phyloP scores from a whole-genome alignment of 2,797 vertebrate species.

The Lepus townsendii region DNA sequence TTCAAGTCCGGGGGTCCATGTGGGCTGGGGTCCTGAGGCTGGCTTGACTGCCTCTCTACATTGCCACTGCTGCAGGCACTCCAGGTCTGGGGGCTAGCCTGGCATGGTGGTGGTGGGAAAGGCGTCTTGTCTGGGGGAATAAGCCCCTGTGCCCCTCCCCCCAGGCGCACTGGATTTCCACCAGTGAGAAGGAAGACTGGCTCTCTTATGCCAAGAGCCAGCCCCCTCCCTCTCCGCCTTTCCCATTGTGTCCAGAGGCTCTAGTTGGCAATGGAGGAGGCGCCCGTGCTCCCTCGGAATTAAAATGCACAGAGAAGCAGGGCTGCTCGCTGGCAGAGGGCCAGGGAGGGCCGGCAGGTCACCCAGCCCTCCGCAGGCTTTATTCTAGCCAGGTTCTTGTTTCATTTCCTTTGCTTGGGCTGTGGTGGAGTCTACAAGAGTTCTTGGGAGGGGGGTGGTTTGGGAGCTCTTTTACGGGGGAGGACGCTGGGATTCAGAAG shows the following conservation, averaged over 20 bases:
- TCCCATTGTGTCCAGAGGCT: constrained; percentile 81
- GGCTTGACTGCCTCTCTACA: background rate
- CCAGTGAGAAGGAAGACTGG: constrained; percentile 62
- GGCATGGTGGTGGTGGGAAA: constrained; percentile 37
- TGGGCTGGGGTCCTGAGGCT: background rate
- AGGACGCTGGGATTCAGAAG: background rate
- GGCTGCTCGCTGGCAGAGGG: constrained; percentile 68
- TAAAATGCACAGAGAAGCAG: constrained; percentile 81
- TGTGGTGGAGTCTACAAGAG: constrained; percentile 47
- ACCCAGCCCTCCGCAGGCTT: constrained; percentile 48
- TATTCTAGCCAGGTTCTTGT: constrained; percentile 44
- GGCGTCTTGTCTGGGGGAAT: background rate
- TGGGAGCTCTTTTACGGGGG: background rate
- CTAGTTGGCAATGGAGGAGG: constrained; percentile 75
- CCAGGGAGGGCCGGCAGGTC: constrained; percentile 65
- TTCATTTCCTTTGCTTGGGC: constrained; percentile 64
- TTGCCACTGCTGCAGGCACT: background rate
- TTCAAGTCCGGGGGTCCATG: background rate
- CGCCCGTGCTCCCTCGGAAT: constrained; percentile 71
- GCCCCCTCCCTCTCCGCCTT: constrained; percentile 63
- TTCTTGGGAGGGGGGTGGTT: background rate
- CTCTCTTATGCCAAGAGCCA: constrained; percentile 71
- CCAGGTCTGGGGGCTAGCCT: background rate
- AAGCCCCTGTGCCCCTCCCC: constrained; percentile 37
- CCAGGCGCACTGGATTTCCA: background rate